Conservation (phyloP, 2,797 vertebrate species). For the Sarcophilus harrisii region DNA sequence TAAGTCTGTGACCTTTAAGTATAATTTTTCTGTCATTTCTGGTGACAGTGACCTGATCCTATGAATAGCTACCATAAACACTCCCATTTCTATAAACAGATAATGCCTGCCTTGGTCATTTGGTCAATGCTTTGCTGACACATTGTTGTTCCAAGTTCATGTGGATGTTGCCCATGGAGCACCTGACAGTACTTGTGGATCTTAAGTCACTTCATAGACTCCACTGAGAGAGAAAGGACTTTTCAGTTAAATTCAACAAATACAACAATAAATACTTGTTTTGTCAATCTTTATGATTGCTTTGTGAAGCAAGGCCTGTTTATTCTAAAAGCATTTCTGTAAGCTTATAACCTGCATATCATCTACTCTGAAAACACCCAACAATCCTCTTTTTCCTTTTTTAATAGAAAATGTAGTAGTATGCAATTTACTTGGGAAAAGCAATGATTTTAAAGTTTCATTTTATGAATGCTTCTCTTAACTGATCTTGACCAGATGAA, state of each 20-base stretch:
- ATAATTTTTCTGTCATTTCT: neutral
- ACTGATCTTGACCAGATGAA: neutral
- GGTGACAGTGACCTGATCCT: neutral
- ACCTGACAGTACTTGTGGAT: neutral
- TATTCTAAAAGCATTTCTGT: neutral
- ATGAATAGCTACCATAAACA: neutral
- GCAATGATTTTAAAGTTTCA: neutral
- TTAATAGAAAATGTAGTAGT: neutral
- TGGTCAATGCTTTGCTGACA: neutral
- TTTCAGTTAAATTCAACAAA: neutral
- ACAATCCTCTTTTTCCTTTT: neutral
- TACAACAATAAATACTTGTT: neutral
- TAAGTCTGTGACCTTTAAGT: neutral
- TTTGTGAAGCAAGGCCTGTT: neutral
- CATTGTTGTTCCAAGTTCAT: neutral
- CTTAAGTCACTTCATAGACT: neutral
- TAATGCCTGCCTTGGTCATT: neutral
- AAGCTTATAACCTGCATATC: neutral
- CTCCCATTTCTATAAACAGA: neutral
- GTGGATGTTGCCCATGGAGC: neutral
- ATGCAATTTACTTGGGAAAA: neutral
- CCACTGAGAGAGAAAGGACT: neutral
- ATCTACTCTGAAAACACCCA: neutral
- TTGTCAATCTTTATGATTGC: neutral
- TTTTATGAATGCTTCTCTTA: neutral